These are phyloP conservation scores for Rhinatrema bivittatum DNA, from an alignment of 2,797 vertebrate genomes.

Conservation along the genomic window DNA sequence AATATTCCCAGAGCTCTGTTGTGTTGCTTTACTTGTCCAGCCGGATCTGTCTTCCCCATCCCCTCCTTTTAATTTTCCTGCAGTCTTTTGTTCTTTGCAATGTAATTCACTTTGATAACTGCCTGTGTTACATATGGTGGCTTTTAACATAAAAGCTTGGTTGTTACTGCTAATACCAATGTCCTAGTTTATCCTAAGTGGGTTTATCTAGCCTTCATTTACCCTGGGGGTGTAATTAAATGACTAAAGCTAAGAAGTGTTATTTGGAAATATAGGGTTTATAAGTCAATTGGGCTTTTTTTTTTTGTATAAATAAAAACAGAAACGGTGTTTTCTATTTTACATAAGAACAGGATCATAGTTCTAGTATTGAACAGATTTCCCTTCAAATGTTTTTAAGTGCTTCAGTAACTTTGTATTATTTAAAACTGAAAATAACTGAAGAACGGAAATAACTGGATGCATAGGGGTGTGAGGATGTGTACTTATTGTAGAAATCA, in stretches of 20 bases:
- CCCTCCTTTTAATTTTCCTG: constrained; percentile 5
- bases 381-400: too few species aligned
- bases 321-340: constrained; percentile 19
- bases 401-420: too few species aligned
- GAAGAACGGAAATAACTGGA: too few species aligned
- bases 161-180: constrained; percentile 7
- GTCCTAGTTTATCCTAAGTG: neutral
- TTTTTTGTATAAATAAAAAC: constrained; percentile 16
- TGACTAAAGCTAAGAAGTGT: constrained; percentile 14
- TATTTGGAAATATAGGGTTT: constrained; percentile 23
- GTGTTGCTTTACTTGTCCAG: neutral
- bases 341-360: constrained; percentile 1
- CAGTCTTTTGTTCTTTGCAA: constrained; percentile 12
- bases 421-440: too few species aligned
- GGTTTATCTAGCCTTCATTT: constrained; percentile 7
- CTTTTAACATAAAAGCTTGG: constrained; percentile 1
- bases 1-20: constrained; percentile 3
- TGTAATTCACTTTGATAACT: constrained; percentile 27
- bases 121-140: constrained; percentile 22
- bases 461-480: too few species aligned
- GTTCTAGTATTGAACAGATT: accelerated
- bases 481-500: too few species aligned
- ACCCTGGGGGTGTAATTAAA: constrained; percentile 28
- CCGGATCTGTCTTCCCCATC: constrained; percentile 15
- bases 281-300: constrained; percentile 25